Evolutionary conservation across 2,888 invertebrate genomes (phyloP), one percentile per base, ranked within the genome.

Genomic region (Hypercompe scribonia): DNA sequence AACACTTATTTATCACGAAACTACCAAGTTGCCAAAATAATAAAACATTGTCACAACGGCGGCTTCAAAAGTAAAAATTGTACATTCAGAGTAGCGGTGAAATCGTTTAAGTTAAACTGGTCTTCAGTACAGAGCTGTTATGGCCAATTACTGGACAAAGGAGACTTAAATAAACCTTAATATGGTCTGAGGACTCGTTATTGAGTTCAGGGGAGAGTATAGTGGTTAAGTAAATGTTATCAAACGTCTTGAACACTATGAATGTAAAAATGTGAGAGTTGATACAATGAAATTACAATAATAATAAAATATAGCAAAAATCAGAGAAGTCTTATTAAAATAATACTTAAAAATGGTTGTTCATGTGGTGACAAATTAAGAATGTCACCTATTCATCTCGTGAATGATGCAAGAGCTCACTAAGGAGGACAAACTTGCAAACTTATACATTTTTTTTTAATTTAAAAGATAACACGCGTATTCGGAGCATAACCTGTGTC

Each of bases 81-180:
- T 66, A 61, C 28, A 31, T 71, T 21, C 21, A 0, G 33, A 24
- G 24, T 67, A 72, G 42, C 67, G 50, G 68, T 68, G 31, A 54
- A 31, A 24, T 24, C 61, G 54, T 50, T 69, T 58, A 46, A 65
- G 31, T 69, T 61, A 34, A 36, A 54, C 64, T 72, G 5, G 64
- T 13, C n/a, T 64, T 42, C 31, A 68, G 31, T 34, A n/a, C 50
- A 28, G 63, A 31, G 64, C 36, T 18, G 65, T 73, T 65, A 65
- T 31, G 42, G n/a, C 68, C 68, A 73, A 69, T 73, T 73, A 65
- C 31, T 73, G 68, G 54, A 73, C 68, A 68, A 69, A 73, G 18
- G 28, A 65, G 42, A 39, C 36, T 34, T 42, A 31, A 65, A 54
- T 61, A 36, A 36, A 34, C 34, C 31, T 54, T 42, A 67, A 61